phyloP scores from a whole-genome alignment of 2,797 vertebrate genomes.

The Melanotaenia boesemani region DNA sequence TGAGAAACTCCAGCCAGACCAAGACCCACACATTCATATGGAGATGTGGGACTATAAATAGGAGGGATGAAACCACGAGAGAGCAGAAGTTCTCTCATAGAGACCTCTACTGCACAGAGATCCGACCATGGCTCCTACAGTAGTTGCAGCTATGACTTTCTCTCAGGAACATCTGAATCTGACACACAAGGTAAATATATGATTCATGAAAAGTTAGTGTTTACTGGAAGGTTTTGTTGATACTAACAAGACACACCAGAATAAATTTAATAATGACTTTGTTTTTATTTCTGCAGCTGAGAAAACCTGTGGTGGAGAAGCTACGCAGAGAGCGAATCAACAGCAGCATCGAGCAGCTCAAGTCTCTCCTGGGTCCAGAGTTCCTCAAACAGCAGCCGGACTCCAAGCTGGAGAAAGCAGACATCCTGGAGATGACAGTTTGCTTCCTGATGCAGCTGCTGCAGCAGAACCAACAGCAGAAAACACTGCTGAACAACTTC shows the following conservation, averaged over 20 bases:
- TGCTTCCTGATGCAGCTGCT: conserved; percentile 72
- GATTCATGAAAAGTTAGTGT: too few relatives aligned
- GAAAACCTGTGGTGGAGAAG: conserved; percentile 88
- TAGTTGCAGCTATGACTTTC: too few relatives aligned
- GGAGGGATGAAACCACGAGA: conserved; percentile 60
- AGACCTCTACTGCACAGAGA: conserved; percentile 23
- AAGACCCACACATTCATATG: conserved; percentile 80
- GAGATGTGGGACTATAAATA: conserved; percentile 86
- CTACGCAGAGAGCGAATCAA: conserved; percentile 81
- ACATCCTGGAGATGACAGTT: conserved; percentile 85
- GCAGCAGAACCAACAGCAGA: conserved; percentile 49
- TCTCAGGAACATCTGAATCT: conserved; percentile 58
- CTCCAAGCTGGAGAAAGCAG: too few relatives aligned
- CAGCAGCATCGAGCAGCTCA: conserved; percentile 76
- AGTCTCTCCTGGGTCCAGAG: too few relatives aligned
- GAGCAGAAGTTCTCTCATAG: conserved; percentile 71
- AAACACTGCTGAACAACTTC: conserved; percentile 58
- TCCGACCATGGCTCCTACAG: too few relatives aligned
- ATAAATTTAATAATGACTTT: too few relatives aligned
- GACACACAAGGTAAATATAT: conserved; percentile 59
- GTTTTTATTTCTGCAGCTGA: conserved; percentile 74
- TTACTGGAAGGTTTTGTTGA: too few relatives aligned
- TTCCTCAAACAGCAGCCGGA: too few relatives aligned
- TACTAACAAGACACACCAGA: too few relatives aligned
- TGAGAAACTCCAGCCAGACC: too few relatives aligned